Evolutionary conservation across 2,888 invertebrate genomes (phyloP), one percentile per base, ranked within the genome.

Genomic region (Chalcosyrphus nemorum): DNA sequence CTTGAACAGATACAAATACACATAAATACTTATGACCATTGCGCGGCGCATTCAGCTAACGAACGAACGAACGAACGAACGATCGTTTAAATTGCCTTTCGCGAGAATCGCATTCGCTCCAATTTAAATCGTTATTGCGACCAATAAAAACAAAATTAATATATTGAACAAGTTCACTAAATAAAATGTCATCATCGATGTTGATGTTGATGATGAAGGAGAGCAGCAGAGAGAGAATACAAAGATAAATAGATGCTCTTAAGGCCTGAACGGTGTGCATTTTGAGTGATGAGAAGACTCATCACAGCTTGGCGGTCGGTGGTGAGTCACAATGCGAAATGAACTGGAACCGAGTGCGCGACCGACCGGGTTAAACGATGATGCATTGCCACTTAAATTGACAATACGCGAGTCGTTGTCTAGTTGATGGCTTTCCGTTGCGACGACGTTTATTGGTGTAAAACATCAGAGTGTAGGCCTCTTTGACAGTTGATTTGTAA

Each of bases 301-400:
- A 4, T 57, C n/a, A n/a, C n/a, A n/a, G 11, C 29, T 52, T n/a
- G 27, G 32, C 56, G 13, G 27, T n/a, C 32, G 35, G 19, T n/a
- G n/a, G 41, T 72, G 78, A 77, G 47, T 82, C 78, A 82, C 68
- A 82, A 59, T 2, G 47, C 32, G 7, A 65, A 63, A 61, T 72
- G 47, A 72, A 71, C 71, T 78, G 38, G 50, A 80, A 65, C 56
- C 32, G 57, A 84, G 45, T 65, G 68, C 56, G n/a, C n/a, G n/a
- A n/a, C n/a, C n/a, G 68, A 11, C 74, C 70, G 84, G 70, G 84
- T 80, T 80, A 70, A 80, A 80, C 82, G 82, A 82, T 82, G 82
- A 82, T 82, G 82, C 82, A 77, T 66, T 77, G 65, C 74, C 72
- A 82, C 82, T 82, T 82, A 82, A 82, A 66, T 66, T 71, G 77